Evolutionary conservation across 2,888 invertebrate genomes (phyloP), one percentile per base, ranked within the genome.

Genomic region (Drosophila diplacantha): DNA sequence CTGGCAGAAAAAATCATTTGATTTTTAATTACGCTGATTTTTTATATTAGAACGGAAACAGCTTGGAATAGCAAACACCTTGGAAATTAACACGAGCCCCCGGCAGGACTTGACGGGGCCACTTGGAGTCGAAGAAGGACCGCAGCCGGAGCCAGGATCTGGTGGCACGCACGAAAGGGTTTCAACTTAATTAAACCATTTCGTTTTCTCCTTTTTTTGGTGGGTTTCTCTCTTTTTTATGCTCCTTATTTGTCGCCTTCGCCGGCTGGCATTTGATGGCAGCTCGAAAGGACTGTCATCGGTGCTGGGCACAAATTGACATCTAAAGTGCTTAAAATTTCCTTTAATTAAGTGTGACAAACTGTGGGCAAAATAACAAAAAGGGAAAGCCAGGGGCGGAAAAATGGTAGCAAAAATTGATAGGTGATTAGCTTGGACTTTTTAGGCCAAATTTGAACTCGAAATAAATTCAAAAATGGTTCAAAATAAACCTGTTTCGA

Each of bases 301-400:
- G 75, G 77, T 54, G 71, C 61, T 62, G 79, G 74, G 52, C 81
- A 78, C 83, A 81, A 81, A 81, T 81, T 81, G 81, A 81, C 81
- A 83, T 83, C 79, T 83, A 81, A 81, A 81, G 81, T 81, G 81
- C 81, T 80, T 81, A 68, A 83, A 83, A 81, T 83, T 83, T 83
- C 81, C 81, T 81, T 81, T 81, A 81, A 81, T 81, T 81, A 81
- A 81, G 81, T 81, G 81, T 81, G 81, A 82, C 81, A 83, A 83
- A 83, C 77, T 82, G 80, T 78, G 80, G 80, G 74, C 71, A 75
- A 63, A 74, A 66, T 72, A 66, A 41, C 34, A 41, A 20, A 54
- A 35, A 20, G 16, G 5, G 2, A 14, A 5, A 8, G 56, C 9
- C 7, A 14, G 39, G 4, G 37, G 24, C 24, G 7, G 7, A 18